Percentiles rank a stretch among this genome's conserved stretches.
Conservation (phyloP, 2,888 invertebrate species). For the Diaperis boleti region DNA sequence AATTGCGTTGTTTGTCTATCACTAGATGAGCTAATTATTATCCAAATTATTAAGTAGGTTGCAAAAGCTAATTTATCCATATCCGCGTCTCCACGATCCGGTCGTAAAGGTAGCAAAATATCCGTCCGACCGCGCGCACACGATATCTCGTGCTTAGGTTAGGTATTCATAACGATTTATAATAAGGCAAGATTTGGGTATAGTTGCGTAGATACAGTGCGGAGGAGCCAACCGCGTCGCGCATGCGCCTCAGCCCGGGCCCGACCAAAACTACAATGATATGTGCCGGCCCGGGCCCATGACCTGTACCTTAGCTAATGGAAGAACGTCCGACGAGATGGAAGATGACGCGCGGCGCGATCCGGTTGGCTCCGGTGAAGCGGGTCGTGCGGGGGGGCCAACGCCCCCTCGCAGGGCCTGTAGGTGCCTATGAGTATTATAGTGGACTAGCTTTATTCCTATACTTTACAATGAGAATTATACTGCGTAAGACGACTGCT, state of each 20-base stretch:
- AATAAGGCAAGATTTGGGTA: slow-evolving; percentile 42
- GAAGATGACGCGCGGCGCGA: slow-evolving; percentile 15
- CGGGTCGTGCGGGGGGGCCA: neutral
- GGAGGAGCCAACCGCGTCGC: slow-evolving; percentile 20
- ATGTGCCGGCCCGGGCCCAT: slow-evolving; percentile 37
- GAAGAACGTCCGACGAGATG: slow-evolving; percentile 29
- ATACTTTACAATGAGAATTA: slow-evolving; percentile 41
- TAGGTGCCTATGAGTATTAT: slow-evolving; percentile 41
- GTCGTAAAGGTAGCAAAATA: slow-evolving; percentile 21
- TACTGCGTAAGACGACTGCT: slow-evolving; percentile 26
- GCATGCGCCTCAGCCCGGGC: slow-evolving; percentile 4
- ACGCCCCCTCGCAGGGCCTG: neutral
- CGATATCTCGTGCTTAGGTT: slow-evolving; percentile 12
- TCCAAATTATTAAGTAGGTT: slow-evolving; percentile 48
- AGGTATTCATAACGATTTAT: slow-evolving; percentile 28
- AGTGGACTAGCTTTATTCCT: slow-evolving; percentile 41
- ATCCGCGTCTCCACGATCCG: slow-evolving; percentile 26
- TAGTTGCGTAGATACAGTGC: slow-evolving; percentile 41
- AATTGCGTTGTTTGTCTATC: slow-evolving; percentile 53
- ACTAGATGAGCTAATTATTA: slow-evolving; percentile 53
- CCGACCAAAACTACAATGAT: slow-evolving; percentile 44
- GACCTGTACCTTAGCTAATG: slow-evolving; percentile 17
- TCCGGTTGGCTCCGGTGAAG: slow-evolving; percentile 21
- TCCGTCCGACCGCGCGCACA: neutral
- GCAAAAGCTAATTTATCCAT: slow-evolving; percentile 42